These are phyloP conservation scores for Cacatua alba DNA, from an alignment of 2,113 vertebrate species.

Conservation along the genomic window DNA sequence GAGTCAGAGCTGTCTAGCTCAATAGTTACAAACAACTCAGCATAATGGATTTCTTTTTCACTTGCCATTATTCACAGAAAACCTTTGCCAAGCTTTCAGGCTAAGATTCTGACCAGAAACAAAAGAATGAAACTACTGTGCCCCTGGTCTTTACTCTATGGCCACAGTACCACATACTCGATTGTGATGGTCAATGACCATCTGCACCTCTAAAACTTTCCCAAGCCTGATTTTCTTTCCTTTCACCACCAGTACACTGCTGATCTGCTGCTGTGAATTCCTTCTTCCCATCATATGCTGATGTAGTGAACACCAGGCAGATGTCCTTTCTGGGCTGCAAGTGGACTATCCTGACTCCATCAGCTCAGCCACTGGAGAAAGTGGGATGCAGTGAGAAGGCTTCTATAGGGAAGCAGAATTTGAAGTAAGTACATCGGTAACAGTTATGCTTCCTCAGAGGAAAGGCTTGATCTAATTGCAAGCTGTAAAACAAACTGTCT, in stretches of 20 bases:
- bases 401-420: background rate
- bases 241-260: rapidly evolving
- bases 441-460: background rate
- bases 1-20: slow-evolving; percentile 24
- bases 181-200: background rate
- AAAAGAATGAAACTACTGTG: background rate
- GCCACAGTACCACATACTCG: rapidly evolving
- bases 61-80: background rate
- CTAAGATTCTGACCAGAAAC: background rate
- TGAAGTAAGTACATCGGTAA: background rate
- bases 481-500: background rate
- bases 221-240: background rate
- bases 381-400: rapidly evolving
- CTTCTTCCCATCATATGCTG: rapidly evolving
- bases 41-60: background rate
- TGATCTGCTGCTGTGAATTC: background rate
- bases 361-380: background rate
- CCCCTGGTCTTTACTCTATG: background rate
- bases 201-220: background rate
- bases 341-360: background rate
- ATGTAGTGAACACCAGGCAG: background rate
- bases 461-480: background rate
- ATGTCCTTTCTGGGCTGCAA: background rate
- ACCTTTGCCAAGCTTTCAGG: background rate
- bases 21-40: background rate